phyloP scores from a whole-genome alignment of 2,888 invertebrate species.

The Ochropleura leucogaster region DNA sequence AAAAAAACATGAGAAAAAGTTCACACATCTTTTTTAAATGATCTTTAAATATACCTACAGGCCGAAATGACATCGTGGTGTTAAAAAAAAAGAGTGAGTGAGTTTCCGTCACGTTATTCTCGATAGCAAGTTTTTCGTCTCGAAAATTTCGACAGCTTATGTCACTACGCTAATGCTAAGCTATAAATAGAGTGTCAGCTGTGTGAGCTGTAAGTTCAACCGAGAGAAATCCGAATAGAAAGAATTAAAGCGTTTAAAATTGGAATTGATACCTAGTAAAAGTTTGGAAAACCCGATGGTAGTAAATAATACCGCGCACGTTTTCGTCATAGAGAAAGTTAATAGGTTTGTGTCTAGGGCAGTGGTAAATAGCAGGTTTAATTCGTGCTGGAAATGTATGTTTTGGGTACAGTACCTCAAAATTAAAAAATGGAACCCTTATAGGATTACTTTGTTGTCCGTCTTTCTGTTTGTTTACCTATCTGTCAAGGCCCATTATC shows the following conservation, averaged over 20 bases:
- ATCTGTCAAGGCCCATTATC: too few species aligned
- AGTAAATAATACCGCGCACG: background rate
- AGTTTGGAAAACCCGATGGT: constrained; percentile 1
- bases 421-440: too few species aligned
- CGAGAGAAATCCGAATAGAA: constrained; percentile 1
- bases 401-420: too few species aligned
- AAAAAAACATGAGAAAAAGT: background rate
- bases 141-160: background rate
- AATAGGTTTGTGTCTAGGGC: background rate
- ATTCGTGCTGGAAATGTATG: background rate
- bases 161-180: background rate
- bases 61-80: background rate
- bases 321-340: constrained; percentile 9
- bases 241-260: background rate
- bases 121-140: background rate
- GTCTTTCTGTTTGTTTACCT: too few species aligned
- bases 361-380: background rate
- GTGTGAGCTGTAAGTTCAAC: background rate
- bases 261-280: background rate
- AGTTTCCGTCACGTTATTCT: background rate
- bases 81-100: background rate
- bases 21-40: background rate
- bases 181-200: background rate
- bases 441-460: too few species aligned
- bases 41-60: background rate